Conservation (phyloP, 2,113 vertebrate species). For the Microcebus ravelobensis region DNA sequence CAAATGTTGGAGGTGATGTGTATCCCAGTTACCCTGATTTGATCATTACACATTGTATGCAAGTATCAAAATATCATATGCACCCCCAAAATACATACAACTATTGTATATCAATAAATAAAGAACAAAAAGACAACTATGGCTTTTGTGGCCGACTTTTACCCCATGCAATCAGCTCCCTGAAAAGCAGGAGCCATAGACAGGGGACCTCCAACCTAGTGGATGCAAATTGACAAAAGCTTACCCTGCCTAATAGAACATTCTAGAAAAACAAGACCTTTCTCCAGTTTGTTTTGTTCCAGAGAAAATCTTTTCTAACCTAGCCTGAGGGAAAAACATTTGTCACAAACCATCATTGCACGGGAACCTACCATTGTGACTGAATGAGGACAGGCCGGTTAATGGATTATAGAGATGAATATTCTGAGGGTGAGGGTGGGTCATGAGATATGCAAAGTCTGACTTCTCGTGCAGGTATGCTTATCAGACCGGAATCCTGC, state of each 20-base stretch:
- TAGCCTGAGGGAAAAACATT: constrained; percentile 29
- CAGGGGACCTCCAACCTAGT: background rate
- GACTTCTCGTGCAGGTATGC: constrained; percentile 21
- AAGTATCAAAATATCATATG: background rate
- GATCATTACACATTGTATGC: background rate
- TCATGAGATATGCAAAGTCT: constrained; percentile 75
- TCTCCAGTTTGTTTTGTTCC: background rate
- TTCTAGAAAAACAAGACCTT: constrained; percentile 48
- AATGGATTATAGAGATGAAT: background rate
- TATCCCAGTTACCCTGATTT: background rate
- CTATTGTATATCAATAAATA: background rate
- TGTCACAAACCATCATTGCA: background rate
- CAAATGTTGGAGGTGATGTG: background rate
- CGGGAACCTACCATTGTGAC: background rate
- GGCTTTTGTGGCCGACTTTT: background rate
- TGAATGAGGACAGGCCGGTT: background rate
- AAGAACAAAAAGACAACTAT: background rate
- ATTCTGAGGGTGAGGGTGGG: constrained; percentile 1
- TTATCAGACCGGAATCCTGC: constrained; percentile 45
- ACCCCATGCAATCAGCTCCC: background rate
- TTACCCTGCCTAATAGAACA: background rate
- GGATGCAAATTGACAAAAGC: background rate
- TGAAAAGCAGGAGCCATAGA: background rate
- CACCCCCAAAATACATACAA: background rate
- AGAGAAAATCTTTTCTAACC: constrained; percentile 1